These are phyloP conservation scores for Pygocentrus nattereri DNA, from an alignment of 2,797 vertebrate species.

Conservation along the genomic window DNA sequence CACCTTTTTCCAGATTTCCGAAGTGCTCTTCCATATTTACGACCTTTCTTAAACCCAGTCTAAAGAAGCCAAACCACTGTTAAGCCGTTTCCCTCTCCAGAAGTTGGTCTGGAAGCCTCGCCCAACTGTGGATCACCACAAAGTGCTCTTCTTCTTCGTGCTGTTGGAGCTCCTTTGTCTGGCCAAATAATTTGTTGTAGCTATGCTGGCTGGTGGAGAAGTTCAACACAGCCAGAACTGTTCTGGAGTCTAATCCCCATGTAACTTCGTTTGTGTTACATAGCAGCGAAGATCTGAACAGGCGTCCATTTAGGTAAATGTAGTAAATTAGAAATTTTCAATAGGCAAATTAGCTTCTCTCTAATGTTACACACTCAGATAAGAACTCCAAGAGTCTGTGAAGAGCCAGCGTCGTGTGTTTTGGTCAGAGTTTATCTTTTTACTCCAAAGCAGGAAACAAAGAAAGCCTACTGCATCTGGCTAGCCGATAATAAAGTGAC, in stretches of 20 bases:
- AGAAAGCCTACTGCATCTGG: too few relatives aligned
- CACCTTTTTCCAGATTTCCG: conserved; percentile 23
- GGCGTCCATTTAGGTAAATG: not conserved
- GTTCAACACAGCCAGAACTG: conserved; percentile 32
- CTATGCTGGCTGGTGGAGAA: conserved; percentile 15
- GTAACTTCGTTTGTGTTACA: conserved; percentile 32
- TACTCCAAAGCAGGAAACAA: too few relatives aligned
- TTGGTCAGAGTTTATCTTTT: too few relatives aligned
- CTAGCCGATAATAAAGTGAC: too few relatives aligned
- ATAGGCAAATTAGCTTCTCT: not conserved
- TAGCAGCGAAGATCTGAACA: not conserved
- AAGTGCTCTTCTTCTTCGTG: not conserved
- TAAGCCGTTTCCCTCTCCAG: not conserved
- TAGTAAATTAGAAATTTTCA: not conserved
- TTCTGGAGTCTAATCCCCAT: not conserved
- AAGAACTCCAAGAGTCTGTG: too few relatives aligned
- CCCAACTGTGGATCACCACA: not conserved
- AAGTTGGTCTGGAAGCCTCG: not conserved
- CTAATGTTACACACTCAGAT: too few relatives aligned
- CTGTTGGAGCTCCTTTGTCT: not conserved
- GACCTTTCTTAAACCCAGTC: not conserved
- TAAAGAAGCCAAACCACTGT: not conserved
- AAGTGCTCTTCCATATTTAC: conserved; percentile 12
- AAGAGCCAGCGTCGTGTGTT: too few relatives aligned
- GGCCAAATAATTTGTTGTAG: not conserved